phyloP scores from a whole-genome alignment of 2,797 vertebrate genomes.

The Sphaeramia orbicularis region DNA sequence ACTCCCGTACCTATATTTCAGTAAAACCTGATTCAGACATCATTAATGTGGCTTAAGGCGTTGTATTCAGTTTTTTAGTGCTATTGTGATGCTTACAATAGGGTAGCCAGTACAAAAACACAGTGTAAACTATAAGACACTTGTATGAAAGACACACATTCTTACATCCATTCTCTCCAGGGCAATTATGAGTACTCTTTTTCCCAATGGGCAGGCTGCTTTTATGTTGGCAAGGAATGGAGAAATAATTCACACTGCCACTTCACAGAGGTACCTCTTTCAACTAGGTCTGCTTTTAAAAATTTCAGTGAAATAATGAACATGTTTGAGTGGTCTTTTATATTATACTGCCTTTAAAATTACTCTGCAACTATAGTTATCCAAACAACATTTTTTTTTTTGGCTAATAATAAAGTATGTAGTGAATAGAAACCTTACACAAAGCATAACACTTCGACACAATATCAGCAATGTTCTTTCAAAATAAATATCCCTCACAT shows the following conservation, averaged over 20 bases:
- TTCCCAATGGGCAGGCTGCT: slow-evolving; percentile 53
- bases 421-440: slow-evolving; percentile 28
- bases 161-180: slow-evolving; percentile 62
- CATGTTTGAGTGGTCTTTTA: slow-evolving; percentile 50
- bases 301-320: slow-evolving; percentile 62
- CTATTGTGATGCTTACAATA: slow-evolving; percentile 32
- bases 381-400: slow-evolving; percentile 37
- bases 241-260: slow-evolving; percentile 52
- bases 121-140: slow-evolving; percentile 25
- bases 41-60: slow-evolving; percentile 11
- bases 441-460: slow-evolving; percentile 34
- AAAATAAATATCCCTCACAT: slow-evolving; percentile 43
- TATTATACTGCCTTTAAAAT: slow-evolving; percentile 17
- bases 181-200: slow-evolving; percentile 60
- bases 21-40: slow-evolving; percentile 11
- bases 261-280: slow-evolving; percentile 61
- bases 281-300: slow-evolving; percentile 59
- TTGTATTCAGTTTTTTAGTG: slow-evolving; percentile 38
- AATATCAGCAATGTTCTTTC: slow-evolving; percentile 58
- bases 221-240: slow-evolving; percentile 70
- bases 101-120: slow-evolving; percentile 49
- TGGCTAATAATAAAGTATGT: slow-evolving; percentile 14
- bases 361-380: slow-evolving; percentile 16
- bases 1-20: background rate
- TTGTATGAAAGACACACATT: slow-evolving; percentile 50